Percentiles rank a stretch among this genome's conserved stretches.
Conservation (phyloP, 2,797 vertebrate genomes). For the Phalanger gymnotis region DNA sequence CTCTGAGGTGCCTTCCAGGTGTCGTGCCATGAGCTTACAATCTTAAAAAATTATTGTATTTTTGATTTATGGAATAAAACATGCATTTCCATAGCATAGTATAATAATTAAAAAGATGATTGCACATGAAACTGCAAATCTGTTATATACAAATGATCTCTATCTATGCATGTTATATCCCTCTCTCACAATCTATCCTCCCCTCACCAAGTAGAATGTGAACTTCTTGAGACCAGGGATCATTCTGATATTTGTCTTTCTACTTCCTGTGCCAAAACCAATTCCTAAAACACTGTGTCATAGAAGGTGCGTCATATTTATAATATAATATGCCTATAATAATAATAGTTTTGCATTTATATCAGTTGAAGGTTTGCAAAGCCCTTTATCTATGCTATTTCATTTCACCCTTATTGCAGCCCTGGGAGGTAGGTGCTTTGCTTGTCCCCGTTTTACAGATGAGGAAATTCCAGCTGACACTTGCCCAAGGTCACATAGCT, state of each 20-base stretch:
- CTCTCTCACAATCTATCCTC: neutral
- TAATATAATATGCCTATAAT: neutral
- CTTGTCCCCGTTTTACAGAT: neutral
- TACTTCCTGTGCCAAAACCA: neutral
- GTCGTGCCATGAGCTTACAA: neutral
- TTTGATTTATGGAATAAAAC: neutral
- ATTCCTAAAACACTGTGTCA: neutral
- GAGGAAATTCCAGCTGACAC: neutral
- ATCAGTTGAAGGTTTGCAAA: neutral
- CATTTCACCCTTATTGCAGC: neutral
- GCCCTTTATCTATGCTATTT: neutral
- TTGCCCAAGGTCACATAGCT: neutral
- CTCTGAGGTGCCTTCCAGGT: neutral
- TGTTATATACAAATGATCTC: neutral
- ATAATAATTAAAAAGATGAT: neutral
- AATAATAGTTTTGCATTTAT: neutral
- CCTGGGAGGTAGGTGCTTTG: neutral
- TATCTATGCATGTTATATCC: neutral
- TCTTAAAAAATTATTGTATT: neutral
- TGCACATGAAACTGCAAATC: neutral
- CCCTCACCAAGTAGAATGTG: neutral
- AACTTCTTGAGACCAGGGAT: neutral
- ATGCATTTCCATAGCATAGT: neutral
- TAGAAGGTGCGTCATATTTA: neutral
- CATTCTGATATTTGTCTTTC: neutral